Conservation (phyloP, 2,113 vertebrate species). For the Aepyceros melampus region DNA sequence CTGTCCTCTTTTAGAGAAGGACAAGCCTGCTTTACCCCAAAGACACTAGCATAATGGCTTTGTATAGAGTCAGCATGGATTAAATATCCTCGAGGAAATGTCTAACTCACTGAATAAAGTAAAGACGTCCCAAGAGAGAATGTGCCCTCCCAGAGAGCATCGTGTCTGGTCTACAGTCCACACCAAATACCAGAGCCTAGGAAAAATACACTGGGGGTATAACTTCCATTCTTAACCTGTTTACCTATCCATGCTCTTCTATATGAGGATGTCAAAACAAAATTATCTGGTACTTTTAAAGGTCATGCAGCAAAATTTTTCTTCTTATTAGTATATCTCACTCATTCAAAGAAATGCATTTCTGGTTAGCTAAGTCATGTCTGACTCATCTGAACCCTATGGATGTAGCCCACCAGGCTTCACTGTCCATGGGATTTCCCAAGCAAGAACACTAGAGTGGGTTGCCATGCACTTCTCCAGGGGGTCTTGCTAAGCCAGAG, state of each 20-base stretch:
- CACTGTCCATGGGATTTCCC: not conserved
- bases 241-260: not conserved
- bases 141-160: not conserved
- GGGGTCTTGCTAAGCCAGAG: not conserved
- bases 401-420: not conserved
- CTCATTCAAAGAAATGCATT: not conserved
- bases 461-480: not conserved
- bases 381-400: not conserved
- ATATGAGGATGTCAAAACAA: not conserved
- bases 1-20: not conserved
- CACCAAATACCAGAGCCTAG: not conserved
- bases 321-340: not conserved
- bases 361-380: not conserved
- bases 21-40: not conserved
- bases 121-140: not conserved
- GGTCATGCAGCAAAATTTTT: not conserved
- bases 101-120: not conserved
- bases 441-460: not conserved
- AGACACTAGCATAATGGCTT: not conserved
- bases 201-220: not conserved
- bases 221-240: not conserved
- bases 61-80: not conserved
- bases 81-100: not conserved
- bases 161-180: not conserved
- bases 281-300: not conserved